Percentiles rank a stretch among this genome's conserved stretches.
Evolutionary conservation across 2,888 invertebrate species (phyloP).

Genomic region (Xestoiulus laeticollis): DNA sequence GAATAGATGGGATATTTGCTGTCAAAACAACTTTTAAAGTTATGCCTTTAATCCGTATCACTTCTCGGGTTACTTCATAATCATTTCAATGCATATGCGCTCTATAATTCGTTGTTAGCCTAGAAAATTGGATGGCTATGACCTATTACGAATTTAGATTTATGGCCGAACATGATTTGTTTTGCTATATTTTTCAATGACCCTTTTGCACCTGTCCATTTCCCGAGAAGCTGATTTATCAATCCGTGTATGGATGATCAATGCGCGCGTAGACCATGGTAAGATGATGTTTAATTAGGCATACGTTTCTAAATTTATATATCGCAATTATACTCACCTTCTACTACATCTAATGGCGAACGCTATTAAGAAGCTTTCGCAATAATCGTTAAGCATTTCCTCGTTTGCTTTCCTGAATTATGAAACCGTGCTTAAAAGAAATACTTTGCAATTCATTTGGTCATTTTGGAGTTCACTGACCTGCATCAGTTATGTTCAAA

Average conservation of each 20-base stretch:
- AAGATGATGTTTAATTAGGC: constrained; percentile 1
- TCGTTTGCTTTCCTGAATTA: constrained; percentile 12
- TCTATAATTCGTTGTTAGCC: not conserved
- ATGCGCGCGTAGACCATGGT: not conserved
- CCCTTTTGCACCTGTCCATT: not conserved
- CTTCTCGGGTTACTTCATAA: not conserved
- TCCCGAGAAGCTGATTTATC: not conserved
- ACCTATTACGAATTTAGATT: not conserved
- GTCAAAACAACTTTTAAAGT: constrained; percentile 11
- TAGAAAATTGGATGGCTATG: not conserved
- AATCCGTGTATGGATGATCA: not conserved
- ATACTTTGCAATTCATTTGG: not conserved
- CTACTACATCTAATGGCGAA: not conserved
- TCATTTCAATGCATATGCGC: not conserved
- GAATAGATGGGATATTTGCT: not conserved
- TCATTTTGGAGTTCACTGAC: not conserved
- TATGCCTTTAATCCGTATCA: not conserved
- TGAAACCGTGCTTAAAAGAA: not conserved
- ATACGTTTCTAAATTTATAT: not conserved
- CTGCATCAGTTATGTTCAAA: constrained; percentile 30
- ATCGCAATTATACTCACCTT: not conserved
- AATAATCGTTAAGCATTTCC: not conserved
- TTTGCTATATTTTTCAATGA: not conserved
- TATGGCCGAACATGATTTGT: not conserved
- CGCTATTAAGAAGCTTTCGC: not conserved